phyloP scores from a whole-genome alignment of 2,888 invertebrate genomes.

The Arctia plantaginis region DNA sequence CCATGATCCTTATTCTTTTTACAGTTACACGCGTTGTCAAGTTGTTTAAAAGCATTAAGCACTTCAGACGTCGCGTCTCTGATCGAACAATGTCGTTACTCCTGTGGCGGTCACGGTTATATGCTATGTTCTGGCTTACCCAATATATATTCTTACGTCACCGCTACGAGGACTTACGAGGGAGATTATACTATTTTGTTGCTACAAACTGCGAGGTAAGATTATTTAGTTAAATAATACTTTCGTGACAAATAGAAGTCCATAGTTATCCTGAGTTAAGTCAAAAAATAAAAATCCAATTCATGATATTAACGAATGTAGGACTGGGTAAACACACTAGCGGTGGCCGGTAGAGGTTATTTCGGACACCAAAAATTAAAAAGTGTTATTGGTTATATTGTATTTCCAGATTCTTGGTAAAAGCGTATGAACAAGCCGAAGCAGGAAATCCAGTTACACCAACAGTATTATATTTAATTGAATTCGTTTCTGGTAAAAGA shows the following conservation, averaged over 20 bases:
- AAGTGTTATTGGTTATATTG: not conserved
- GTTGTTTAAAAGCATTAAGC: conserved; percentile 95
- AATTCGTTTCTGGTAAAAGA: conserved; percentile 48
- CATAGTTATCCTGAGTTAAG: too few species aligned
- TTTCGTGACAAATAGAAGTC: not conserved
- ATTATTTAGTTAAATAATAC: not conserved
- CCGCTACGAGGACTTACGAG: conserved; percentile 97
- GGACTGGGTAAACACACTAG: too few species aligned
- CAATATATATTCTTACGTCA: conserved; percentile 91
- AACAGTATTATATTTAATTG: conserved; percentile 89
- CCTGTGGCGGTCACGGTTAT: conserved; percentile 98
- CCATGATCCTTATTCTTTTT: conserved; percentile 36
- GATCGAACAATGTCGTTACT: conserved; percentile 93
- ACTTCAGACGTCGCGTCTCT: conserved; percentile 90
- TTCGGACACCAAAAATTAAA: too few species aligned
- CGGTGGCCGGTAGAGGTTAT: too few species aligned
- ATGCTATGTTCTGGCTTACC: conserved; percentile 95
- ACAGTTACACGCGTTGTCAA: conserved; percentile 95
- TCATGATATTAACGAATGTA: too few species aligned
- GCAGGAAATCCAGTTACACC: conserved; percentile 87
- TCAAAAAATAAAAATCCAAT: too few species aligned
- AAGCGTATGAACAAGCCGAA: conserved; percentile 90
- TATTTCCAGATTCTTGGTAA: conserved; percentile 88
- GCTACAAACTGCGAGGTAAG: conserved; percentile 93
- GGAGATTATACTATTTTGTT: conserved; percentile 98